Base-by-base conservation (phyloP, 2,888 invertebrate genomes). In the Trichogramma evanescens region DNA sequence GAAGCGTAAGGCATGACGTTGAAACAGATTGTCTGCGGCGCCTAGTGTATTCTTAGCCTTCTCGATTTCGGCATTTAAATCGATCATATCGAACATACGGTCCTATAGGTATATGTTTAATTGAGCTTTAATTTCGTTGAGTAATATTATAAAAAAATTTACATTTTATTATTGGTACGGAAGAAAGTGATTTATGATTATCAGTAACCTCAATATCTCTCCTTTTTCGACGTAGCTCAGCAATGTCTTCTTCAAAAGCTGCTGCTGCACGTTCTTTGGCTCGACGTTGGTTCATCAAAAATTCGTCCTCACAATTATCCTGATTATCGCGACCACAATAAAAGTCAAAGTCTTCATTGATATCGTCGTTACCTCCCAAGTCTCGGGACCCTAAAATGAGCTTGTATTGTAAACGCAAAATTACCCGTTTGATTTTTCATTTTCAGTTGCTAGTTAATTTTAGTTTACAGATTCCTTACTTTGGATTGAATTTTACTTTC, bases 81-180 rank as follows among this genome's bases (percentile, higher is more conserved):
- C 75, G n/a, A 75, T 72, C 70, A 75, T 73, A 55, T 78, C 77
- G 63, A 77, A 78, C 56, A 78, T 69, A 56, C 74, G 74, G 58
- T 78, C 77, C 76, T 76, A 64, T 40, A 6, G 6, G 3, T 26
- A 44, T 50, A 3, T 39, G 13, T 8, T 50, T 39, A 50, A 38
- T 46, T 46, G 39, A 50, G 26, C 39, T 50, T 39, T 5, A 39
- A 9, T 50, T 39, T 39, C 39, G 5, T 8, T 26, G 5, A 6
- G 13, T 45, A 45, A 45, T 45, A 45, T 9, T n/a, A 45, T 9
- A 45, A 45, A 9, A 45, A 45, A 45, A 45, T 45, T 45, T 9
- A 45, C n/a, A 9, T 45, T 45, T 9, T 9, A 9, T 45, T 9
- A 45, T 45, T 45, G 41, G 41, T 8, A 8, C 8, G 49, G 49